Evolutionary conservation across 2,888 invertebrate genomes (phyloP).

Genomic region (Hirudinaria manillensis): DNA sequence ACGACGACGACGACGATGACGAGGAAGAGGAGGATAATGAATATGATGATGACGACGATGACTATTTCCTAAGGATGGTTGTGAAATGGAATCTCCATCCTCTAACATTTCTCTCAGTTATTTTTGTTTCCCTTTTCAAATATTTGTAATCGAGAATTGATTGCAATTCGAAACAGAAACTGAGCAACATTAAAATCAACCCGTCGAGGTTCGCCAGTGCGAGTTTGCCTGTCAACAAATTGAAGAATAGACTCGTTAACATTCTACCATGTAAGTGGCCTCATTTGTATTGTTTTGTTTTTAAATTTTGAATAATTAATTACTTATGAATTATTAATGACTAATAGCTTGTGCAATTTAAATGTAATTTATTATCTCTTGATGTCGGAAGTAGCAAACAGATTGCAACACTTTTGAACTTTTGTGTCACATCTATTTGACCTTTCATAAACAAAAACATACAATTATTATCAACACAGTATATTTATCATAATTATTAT

Average conservation of each 20-base stretch:
- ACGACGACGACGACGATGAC: constrained; percentile 28
- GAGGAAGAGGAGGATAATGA: constrained; percentile 27
- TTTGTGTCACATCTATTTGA: no score
- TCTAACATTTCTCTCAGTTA: no score
- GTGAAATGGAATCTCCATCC: no score
- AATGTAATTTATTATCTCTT: no score
- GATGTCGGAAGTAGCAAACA: not conserved
- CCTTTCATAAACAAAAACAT: no score
- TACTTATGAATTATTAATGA: not conserved
- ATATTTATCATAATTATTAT: no score
- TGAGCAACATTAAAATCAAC: constrained; percentile 86
- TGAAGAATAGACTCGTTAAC: constrained; percentile 94
- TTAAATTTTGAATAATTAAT: not conserved
- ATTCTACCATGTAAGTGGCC: constrained; percentile 73
- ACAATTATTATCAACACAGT: no score
- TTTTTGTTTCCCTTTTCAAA: no score
- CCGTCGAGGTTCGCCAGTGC: constrained; percentile 90
- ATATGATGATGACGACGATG: constrained; percentile 25
- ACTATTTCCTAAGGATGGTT: no score
- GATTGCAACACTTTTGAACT: no score
- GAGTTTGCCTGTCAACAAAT: constrained; percentile 91
- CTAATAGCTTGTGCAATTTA: no score
- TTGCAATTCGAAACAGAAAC: constrained; percentile 60
- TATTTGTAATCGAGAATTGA: no score
- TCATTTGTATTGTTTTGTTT: not conserved